phyloP scores from a whole-genome alignment of 2,888 invertebrate genomes.

The Polydrusus pterygomalis region DNA sequence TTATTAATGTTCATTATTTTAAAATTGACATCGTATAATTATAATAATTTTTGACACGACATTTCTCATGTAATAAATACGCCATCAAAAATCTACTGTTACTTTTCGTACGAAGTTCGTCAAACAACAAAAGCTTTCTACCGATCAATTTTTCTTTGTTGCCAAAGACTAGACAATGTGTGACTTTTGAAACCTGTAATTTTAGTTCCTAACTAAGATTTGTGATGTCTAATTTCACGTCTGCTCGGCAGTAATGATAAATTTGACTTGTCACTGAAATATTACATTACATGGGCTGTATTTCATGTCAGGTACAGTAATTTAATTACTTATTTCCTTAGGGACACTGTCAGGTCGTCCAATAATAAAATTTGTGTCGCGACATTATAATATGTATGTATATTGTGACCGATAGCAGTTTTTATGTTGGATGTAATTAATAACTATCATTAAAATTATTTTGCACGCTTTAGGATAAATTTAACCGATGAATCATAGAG shows the following conservation, averaged over 20 bases:
- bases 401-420: constrained; percentile 19
- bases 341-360: constrained; percentile 39
- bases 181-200: constrained; percentile 41
- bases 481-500: background rate
- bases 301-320: constrained; percentile 50
- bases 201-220: constrained; percentile 38
- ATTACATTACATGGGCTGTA: constrained; percentile 47
- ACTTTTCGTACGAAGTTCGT: constrained; percentile 12
- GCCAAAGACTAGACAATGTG: constrained; percentile 28
- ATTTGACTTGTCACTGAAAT: constrained; percentile 48
- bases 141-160: constrained; percentile 34
- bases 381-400: constrained; percentile 26
- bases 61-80: background rate
- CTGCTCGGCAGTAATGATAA: constrained; percentile 42
- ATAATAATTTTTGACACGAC: constrained; percentile 23
- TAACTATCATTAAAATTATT: constrained; percentile 18
- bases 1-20: background rate
- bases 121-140: constrained; percentile 25
- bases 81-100: constrained; percentile 19
- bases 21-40: constrained; percentile 18
- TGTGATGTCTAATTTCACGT: constrained; percentile 42
- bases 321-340: constrained; percentile 49
- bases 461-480: background rate
- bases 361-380: constrained; percentile 33
- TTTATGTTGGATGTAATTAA: constrained; percentile 21